Evolutionary conservation across 2,888 invertebrate genomes (phyloP).

Genomic region (Pyrochroa serraticornis): DNA sequence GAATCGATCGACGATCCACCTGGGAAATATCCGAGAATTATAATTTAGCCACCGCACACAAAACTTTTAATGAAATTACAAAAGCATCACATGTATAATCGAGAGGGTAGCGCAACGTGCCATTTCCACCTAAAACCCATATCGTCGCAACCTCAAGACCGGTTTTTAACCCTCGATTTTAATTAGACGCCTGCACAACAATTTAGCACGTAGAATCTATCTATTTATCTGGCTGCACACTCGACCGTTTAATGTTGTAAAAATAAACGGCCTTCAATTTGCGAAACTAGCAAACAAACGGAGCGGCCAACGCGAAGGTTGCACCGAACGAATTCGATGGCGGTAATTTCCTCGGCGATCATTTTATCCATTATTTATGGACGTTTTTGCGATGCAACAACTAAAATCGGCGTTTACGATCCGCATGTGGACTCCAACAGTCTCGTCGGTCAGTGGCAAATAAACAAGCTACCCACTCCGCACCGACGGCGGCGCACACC

Average conservation of each 20-base stretch:
- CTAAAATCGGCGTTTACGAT: too few relatives aligned
- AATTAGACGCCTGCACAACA: too few relatives aligned
- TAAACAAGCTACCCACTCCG: too few relatives aligned
- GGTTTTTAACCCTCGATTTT: too few relatives aligned
- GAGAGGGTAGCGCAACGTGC: too few relatives aligned
- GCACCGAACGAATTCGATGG: constrained; percentile 13
- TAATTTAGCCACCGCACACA: constrained; percentile 20
- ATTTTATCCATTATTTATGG: constrained; percentile 4
- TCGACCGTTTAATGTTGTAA: constrained; percentile 4
- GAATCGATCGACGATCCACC: constrained; percentile 21
- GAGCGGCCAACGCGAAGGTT: constrained; percentile 16
- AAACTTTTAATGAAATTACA: constrained; percentile 29
- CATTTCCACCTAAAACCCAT: too few relatives aligned
- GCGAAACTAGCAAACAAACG: constrained; percentile 20
- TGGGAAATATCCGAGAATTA: constrained; percentile 23
- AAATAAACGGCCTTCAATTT: constrained; percentile 25
- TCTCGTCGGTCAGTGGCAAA: too few relatives aligned
- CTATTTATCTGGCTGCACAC: neutral
- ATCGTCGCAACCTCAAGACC: too few relatives aligned
- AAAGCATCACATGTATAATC: constrained; percentile 14
- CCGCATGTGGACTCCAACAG: too few relatives aligned
- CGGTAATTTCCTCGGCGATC: constrained; percentile 10
- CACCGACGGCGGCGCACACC: too few relatives aligned
- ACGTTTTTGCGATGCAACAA: neutral
- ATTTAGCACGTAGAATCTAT: constrained; percentile 23